Conservation (phyloP, 2,888 invertebrate genomes). For the Dugesia japonica region DNA sequence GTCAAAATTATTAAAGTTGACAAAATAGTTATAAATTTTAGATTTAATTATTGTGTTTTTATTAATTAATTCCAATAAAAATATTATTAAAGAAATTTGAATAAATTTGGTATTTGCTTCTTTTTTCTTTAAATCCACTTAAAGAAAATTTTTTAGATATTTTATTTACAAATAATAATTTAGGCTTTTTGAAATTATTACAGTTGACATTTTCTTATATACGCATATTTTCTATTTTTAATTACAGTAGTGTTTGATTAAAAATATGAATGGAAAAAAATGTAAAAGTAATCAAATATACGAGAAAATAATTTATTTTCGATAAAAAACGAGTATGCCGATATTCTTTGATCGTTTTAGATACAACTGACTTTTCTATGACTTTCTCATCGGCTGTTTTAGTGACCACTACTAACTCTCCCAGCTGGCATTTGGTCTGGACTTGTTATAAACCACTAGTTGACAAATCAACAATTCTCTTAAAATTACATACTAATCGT, state of each 20-base stretch:
- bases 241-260: background rate
- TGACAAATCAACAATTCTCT: background rate
- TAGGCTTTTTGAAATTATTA: too few relatives aligned
- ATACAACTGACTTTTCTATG: background rate
- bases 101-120: too few relatives aligned
- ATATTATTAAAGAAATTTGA: too few relatives aligned
- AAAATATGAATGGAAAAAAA: background rate
- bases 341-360: background rate
- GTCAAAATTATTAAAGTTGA: too few relatives aligned
- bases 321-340: slow-evolving; percentile 5
- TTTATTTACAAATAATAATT: too few relatives aligned
- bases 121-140: too few relatives aligned
- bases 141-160: too few relatives aligned
- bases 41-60: too few relatives aligned
- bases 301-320: background rate
- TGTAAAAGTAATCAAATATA: background rate
- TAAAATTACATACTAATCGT: background rate
- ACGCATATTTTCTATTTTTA: background rate
- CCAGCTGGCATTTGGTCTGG: slow-evolving; percentile 5
- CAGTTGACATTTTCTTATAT: background rate
- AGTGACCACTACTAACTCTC: background rate
- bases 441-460: slow-evolving; percentile 3
- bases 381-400: background rate
- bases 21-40: too few relatives aligned
- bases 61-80: too few relatives aligned